phyloP scores from a whole-genome alignment of 2,113 vertebrate species.

The Poeciliopsis turrubarensis region DNA sequence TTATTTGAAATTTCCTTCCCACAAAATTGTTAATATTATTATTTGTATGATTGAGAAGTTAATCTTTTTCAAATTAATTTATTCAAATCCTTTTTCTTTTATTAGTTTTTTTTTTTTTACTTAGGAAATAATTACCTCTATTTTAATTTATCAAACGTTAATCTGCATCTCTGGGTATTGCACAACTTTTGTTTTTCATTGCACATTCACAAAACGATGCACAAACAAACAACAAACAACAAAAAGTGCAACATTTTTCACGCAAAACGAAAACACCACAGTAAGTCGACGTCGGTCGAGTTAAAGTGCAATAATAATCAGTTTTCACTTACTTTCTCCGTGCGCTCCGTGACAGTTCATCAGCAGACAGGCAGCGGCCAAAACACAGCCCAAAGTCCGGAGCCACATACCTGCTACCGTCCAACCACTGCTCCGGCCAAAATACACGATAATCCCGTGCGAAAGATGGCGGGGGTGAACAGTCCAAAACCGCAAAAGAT shows the following conservation, averaged over 20 bases:
- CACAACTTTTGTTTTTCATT: background rate
- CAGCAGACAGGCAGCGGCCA: constrained; percentile 64
- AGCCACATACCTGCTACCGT: constrained; percentile 73
- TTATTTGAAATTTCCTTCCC: too few species aligned
- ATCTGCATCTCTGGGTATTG: background rate
- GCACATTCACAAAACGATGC: background rate
- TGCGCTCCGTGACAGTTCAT: constrained; percentile 70
- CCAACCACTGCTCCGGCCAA: constrained; percentile 33
- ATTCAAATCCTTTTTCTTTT: background rate
- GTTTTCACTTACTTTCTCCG: constrained; percentile 79
- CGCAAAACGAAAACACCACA: too few species aligned
- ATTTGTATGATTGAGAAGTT: too few species aligned
- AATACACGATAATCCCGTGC: constrained; percentile 38
- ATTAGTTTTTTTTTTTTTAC: background rate
- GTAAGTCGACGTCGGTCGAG: background rate
- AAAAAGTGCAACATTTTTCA: too few species aligned
- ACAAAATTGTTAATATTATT: too few species aligned
- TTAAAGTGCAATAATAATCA: background rate
- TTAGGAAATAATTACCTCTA: background rate
- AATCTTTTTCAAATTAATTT: background rate
- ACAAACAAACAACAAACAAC: background rate
- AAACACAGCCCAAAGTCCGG: constrained; percentile 72
- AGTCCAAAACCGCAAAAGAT: constrained; percentile 15
- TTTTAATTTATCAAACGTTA: background rate
- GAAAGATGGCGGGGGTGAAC: background rate